A percentile compares a stretch with the other conserved stretches of the same genome.
Conservation (phyloP, 1,140 invertebrate species). For the Drosophila chauvacae region DNA sequence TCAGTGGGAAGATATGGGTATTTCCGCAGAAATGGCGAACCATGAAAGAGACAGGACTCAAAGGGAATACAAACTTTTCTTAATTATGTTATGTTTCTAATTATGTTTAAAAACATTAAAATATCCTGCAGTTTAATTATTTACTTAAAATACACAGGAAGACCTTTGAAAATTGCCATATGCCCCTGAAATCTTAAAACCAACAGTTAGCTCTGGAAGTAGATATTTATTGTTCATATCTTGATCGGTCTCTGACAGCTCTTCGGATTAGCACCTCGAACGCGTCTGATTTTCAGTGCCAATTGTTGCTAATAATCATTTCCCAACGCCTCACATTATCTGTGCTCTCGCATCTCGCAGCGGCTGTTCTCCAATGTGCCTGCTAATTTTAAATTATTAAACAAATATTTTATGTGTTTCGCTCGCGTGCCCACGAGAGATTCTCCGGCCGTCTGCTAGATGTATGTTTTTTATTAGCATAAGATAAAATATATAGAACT, state of each 20-base stretch:
- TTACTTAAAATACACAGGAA: background rate
- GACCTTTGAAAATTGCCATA: too few relatives aligned
- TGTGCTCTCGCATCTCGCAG: constrained; percentile 7
- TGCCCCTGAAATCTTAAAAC: too few relatives aligned
- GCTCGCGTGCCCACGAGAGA: constrained; percentile 48
- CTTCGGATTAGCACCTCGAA: constrained; percentile 38
- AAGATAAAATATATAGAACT: constrained; percentile 62
- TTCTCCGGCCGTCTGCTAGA: constrained; percentile 16
- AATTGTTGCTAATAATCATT: constrained; percentile 25
- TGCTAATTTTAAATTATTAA: constrained; percentile 45
- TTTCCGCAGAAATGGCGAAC: background rate
- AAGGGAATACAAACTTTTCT: background rate
- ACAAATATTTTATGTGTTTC: constrained; percentile 39
- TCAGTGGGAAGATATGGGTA: background rate
- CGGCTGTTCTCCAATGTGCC: constrained; percentile 5
- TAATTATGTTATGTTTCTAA: background rate
- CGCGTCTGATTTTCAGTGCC: constrained; percentile 8
- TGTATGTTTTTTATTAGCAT: constrained; percentile 78
- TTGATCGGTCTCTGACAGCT: constrained; percentile 13
- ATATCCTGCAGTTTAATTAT: background rate
- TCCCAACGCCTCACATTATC: constrained; percentile 7
- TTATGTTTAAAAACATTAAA: background rate
- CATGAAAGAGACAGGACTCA: background rate
- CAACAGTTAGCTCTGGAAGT: background rate
- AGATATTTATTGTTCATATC: constrained; percentile 12